phyloP scores from a whole-genome alignment of 2,888 invertebrate species.

The Amorpha juglandis region DNA sequence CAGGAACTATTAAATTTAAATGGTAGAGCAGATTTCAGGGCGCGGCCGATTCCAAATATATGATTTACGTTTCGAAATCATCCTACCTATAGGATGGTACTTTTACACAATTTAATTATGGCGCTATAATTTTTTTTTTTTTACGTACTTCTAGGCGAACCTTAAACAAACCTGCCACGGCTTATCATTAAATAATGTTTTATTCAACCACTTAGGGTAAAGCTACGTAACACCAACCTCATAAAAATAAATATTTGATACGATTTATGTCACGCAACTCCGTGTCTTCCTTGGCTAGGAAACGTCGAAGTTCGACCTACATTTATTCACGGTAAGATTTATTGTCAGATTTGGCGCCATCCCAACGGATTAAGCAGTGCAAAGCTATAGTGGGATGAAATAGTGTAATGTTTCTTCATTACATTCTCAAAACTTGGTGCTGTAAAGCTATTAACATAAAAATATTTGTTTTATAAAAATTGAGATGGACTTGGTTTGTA shows the following conservation, averaged over 20 bases:
- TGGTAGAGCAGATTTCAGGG: no score
- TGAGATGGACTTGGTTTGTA: background rate
- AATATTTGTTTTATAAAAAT: background rate
- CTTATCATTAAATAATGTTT: slow-evolving; percentile 12
- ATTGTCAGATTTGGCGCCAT: slow-evolving; percentile 27
- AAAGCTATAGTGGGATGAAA: slow-evolving; percentile 7
- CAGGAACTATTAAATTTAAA: background rate
- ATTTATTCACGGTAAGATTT: slow-evolving; percentile 27
- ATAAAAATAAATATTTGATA: slow-evolving; percentile 21
- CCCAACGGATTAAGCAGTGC: slow-evolving; percentile 25
- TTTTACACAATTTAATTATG: no score
- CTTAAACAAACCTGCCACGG: slow-evolving; percentile 2
- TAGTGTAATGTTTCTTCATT: slow-evolving; percentile 3
- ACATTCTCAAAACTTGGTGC: slow-evolving; percentile 8
- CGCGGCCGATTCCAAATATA: no score
- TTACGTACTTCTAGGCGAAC: background rate
- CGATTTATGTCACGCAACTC: slow-evolving; percentile 12
- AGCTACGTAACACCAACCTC: background rate
- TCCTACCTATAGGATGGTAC: no score
- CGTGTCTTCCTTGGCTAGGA: slow-evolving; percentile 9
- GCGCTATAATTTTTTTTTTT: no score
- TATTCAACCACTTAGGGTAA: slow-evolving; percentile 11
- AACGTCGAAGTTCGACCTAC: slow-evolving; percentile 28
- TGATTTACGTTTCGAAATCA: no score
- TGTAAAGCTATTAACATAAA: background rate